phyloP scores from a whole-genome alignment of 2,113 vertebrate species.

The Scolopax mira region DNA sequence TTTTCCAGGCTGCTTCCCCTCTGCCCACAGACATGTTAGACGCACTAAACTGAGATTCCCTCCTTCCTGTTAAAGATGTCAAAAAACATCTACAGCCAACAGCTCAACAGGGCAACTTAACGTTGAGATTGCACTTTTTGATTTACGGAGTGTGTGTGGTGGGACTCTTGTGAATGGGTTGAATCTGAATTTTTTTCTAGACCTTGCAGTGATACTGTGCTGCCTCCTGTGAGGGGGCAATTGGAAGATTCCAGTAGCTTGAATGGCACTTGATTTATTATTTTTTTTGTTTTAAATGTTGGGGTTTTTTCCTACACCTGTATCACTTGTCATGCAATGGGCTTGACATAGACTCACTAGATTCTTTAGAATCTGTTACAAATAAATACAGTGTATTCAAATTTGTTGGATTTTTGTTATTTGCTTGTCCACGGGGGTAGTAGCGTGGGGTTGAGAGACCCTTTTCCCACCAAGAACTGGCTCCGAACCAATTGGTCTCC shows the following conservation, averaged over 20 bases:
- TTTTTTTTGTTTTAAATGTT: conserved; percentile 51
- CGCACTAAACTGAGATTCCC: not conserved
- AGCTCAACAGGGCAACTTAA: not conserved
- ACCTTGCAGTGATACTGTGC: conserved; percentile 62
- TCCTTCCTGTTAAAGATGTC: not conserved
- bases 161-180: conserved; percentile 42
- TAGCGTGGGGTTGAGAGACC: fast-evolving
- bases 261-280: conserved; percentile 48
- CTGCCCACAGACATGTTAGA: not conserved
- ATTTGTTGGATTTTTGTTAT: not conserved
- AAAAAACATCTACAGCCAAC: not conserved
- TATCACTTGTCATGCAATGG: conserved; percentile 67
- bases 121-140: conserved; percentile 46
- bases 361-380: conserved; percentile 76
- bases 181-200: conserved; percentile 39
- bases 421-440: not conserved
- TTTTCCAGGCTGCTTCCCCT: not conserved
- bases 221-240: conserved; percentile 13
- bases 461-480: not conserved
- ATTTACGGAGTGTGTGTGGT: conserved; percentile 18
- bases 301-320: conserved; percentile 32
- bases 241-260: conserved; percentile 48
- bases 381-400: conserved; percentile 76
- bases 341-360: conserved; percentile 73
- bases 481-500: fast-evolving